Percentiles rank a stretch among this genome's conserved stretches.
phyloP scores from a whole-genome alignment of 2,113 vertebrate genomes.

The Taxidea taxus region DNA sequence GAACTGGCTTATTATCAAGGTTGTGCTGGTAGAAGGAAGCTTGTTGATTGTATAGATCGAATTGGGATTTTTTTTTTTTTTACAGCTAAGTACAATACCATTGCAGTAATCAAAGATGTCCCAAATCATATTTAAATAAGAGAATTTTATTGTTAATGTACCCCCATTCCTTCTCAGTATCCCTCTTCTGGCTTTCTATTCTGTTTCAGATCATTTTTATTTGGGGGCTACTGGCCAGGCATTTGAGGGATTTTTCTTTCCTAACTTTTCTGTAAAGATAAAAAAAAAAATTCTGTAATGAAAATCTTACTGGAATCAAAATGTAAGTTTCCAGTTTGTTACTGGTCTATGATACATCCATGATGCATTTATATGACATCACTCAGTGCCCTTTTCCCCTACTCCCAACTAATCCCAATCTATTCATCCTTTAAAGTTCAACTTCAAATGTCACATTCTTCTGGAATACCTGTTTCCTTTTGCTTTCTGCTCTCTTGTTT shows the following conservation, averaged over 20 bases:
- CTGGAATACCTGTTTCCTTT: not conserved
- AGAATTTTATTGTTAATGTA: not conserved
- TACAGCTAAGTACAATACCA: not conserved
- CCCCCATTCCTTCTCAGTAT: not conserved
- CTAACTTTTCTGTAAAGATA: not conserved
- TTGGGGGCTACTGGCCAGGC: not conserved
- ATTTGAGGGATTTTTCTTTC: not conserved
- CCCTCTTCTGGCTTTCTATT: not conserved
- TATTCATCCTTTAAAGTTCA: conserved; percentile 43
- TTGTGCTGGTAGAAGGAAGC: not conserved
- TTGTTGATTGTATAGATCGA: not conserved
- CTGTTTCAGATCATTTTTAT: not conserved
- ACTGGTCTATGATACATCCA: not conserved
- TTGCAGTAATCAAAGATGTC: not conserved
- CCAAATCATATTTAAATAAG: not conserved
- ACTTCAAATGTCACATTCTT: not conserved
- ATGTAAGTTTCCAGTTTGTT: conserved; percentile 58
- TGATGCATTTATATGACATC: conserved; percentile 3
- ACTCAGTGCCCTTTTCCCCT: not conserved
- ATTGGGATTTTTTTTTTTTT: not conserved
- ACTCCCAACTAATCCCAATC: not conserved
- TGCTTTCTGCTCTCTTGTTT: not conserved
- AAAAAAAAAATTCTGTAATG: not conserved
- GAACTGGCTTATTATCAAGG: not conserved
- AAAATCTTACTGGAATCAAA: conserved; percentile 23